phyloP scores from a whole-genome alignment of 2,113 vertebrate species.

The Microcebus tavaratra region DNA sequence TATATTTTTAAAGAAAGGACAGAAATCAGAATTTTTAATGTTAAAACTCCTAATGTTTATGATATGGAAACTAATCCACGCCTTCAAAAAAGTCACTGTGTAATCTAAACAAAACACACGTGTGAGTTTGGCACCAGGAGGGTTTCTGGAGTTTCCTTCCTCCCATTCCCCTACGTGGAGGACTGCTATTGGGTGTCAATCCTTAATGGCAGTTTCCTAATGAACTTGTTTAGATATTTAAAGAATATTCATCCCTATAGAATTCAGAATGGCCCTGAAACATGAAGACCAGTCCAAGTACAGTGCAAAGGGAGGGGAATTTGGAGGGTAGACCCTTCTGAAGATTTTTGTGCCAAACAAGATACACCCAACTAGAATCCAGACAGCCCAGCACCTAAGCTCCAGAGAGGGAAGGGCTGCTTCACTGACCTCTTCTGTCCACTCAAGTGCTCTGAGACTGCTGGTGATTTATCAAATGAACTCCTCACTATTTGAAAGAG shows the following conservation, averaged over 20 bases:
- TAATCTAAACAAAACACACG: neutral
- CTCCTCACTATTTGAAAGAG: neutral
- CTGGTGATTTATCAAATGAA: conserved; percentile 3
- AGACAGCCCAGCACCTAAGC: neutral
- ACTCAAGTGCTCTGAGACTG: neutral
- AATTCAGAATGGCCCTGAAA: neutral
- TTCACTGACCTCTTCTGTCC: neutral
- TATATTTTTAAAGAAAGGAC: neutral
- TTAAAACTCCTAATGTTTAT: neutral
- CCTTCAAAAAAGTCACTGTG: neutral
- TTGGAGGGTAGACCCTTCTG: neutral
- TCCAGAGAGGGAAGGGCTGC: neutral
- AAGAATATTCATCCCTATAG: neutral
- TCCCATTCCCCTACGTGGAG: neutral
- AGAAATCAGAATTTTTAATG: neutral
- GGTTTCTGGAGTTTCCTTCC: neutral
- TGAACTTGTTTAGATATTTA: neutral
- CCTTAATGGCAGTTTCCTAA: neutral
- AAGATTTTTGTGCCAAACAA: neutral
- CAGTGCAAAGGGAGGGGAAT: neutral
- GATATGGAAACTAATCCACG: neutral
- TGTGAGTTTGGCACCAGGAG: neutral
- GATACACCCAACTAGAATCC: neutral
- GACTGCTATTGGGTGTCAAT: neutral
- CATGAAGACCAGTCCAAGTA: neutral